Conservation (phyloP, 2,797 vertebrate genomes). For the Macropus fuliginosus region DNA sequence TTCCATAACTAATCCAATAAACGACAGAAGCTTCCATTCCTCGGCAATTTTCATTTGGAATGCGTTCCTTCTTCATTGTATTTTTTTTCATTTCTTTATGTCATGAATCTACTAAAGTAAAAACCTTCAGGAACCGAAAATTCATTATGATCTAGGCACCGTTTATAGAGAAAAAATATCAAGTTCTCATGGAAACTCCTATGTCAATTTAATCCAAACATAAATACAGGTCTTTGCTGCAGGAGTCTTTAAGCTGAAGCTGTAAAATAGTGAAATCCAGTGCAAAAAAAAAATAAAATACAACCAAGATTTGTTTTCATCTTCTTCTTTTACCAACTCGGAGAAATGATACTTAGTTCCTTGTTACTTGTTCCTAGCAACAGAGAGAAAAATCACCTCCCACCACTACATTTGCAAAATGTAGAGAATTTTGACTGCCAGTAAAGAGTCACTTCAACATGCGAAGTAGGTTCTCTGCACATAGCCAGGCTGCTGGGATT, state of each 20-base stretch:
- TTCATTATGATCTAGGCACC: accelerated
- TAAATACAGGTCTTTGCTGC: not conserved
- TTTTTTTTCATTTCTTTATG: not conserved
- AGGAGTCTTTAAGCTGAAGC: not conserved
- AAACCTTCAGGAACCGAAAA: not conserved
- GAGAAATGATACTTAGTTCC: slow-evolving; percentile 53
- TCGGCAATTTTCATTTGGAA: not conserved
- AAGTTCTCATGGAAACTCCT: not conserved
- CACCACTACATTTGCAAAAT: slow-evolving; percentile 57
- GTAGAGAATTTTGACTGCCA: accelerated
- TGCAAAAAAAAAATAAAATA: slow-evolving; percentile 19
- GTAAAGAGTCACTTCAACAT: not conserved
- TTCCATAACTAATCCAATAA: not conserved
- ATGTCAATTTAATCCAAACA: not conserved
- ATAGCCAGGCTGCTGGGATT: not conserved
- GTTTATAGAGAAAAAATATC: not conserved
- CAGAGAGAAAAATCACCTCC: slow-evolving; percentile 65
- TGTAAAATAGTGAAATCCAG: slow-evolving; percentile 32
- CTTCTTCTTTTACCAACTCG: not conserved
- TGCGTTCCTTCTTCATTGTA: not conserved
- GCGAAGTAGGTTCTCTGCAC: not conserved
- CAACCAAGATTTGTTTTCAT: slow-evolving; percentile 35
- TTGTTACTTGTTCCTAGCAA: slow-evolving; percentile 63
- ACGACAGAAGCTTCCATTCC: not conserved
- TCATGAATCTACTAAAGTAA: not conserved